These are phyloP conservation scores for Ciconia nigra DNA, from an alignment of 2,797 vertebrate species.

Conservation along the genomic window DNA sequence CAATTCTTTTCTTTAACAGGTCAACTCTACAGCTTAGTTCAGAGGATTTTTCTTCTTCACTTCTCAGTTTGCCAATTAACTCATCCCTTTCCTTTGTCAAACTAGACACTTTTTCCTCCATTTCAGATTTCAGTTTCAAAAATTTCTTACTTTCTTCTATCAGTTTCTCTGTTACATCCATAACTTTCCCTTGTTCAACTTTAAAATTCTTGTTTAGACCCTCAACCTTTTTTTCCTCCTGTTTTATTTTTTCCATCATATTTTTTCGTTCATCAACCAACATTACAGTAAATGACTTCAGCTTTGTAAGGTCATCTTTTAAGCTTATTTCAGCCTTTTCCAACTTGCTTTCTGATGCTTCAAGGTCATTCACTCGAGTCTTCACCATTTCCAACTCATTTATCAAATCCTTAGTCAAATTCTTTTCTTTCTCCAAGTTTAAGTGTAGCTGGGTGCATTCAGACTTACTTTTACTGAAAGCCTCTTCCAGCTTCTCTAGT, in stretches of 20 bases:
- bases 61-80: slow-evolving; percentile 79
- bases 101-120: slow-evolving; percentile 85
- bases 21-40: slow-evolving; percentile 81
- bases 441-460: slow-evolving; percentile 86
- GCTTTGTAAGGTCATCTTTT: slow-evolving; percentile 91
- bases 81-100: slow-evolving; percentile 86
- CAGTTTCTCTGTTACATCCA: slow-evolving; percentile 93
- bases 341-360: slow-evolving; percentile 83
- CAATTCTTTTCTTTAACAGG: slow-evolving; percentile 82
- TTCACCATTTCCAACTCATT: slow-evolving; percentile 87
- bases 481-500: slow-evolving; percentile 89
- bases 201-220: slow-evolving; percentile 86
- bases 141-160: slow-evolving; percentile 98
- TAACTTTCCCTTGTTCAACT: slow-evolving; percentile 91
- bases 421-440: slow-evolving; percentile 89
- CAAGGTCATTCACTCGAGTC: slow-evolving; percentile 85
- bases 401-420: slow-evolving; percentile 83
- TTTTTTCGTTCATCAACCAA: slow-evolving; percentile 93
- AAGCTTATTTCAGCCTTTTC: slow-evolving; percentile 86
- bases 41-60: slow-evolving; percentile 84
- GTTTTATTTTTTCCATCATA: slow-evolving; percentile 89
- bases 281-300: slow-evolving; percentile 93
- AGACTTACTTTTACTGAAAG: slow-evolving; percentile 84
- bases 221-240: slow-evolving; percentile 88
- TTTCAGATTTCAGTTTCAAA: slow-evolving; percentile 91